Base-by-base conservation (phyloP, 2,113 vertebrate genomes). In the Antechinus flavipes region DNA sequence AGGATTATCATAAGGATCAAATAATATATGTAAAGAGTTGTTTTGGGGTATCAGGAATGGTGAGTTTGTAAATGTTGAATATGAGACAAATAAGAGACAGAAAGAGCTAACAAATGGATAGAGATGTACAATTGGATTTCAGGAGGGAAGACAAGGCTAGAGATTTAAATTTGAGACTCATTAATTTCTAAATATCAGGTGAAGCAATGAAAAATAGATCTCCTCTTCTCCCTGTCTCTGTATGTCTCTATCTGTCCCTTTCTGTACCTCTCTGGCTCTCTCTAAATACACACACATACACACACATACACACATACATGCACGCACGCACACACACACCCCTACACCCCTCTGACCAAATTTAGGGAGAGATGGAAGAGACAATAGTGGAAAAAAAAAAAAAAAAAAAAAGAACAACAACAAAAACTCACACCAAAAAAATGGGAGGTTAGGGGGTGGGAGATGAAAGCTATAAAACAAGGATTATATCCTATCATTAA, bases 131-230 rank as follows among this genome's bases (percentile, higher is more conserved):
- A 56, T 35, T 90, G 24, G 25, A 94, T 49, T 54, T 96, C 84
- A 95, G 54, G 25, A 92, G 49, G 94, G 27, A 94, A 11, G 25
- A 35, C 52, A 7, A 94, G 2, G 61, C 3, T 47, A 46, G 54
- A 97, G 56, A 89, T 54, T 92, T 94, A 54, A 94, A 97, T 91
- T 54, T 93, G 53, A 97, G 91, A 95, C 19, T 84, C 42, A 42
- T 23, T 84, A 23, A 14, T 76, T n/a, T 19, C 35, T 4, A n/a
- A 4, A 76, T 76, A 76, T 5, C 61, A 19, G 5, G 35, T 76
- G 14, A 76, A 76, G 27, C 35, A 76, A 22, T 76, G 35, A 19
- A n/a, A 84, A 84, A 84, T 42, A 42, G 19, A 84, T 84, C 68
- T 84, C 35, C 12, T 16, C 35, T 42, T 8, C 3, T 8, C 1